These are phyloP conservation scores for Clusia tigrina DNA, from an alignment of 2,888 invertebrate genomes.

Conservation along the genomic window DNA sequence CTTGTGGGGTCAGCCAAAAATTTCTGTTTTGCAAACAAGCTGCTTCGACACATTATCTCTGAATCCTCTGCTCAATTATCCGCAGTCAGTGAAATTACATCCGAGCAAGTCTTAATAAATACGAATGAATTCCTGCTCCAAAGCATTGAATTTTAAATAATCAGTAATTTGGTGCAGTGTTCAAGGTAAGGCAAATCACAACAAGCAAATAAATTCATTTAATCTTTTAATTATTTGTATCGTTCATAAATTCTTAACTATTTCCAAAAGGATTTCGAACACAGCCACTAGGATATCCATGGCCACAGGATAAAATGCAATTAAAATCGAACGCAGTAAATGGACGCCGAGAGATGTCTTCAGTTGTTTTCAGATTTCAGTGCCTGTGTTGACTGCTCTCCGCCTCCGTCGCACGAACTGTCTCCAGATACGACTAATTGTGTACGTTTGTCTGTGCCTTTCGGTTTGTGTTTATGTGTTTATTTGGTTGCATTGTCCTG, in stretches of 20 bases:
- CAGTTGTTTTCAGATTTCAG: not conserved
- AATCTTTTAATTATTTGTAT: constrained; percentile 13
- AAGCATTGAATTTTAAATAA: constrained; percentile 2
- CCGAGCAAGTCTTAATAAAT: no score
- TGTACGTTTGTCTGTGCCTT: not conserved
- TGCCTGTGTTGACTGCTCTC: no score
- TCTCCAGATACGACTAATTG: not conserved
- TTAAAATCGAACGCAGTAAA: not conserved
- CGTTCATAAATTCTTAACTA: constrained; percentile 9
- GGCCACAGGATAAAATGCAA: constrained; percentile 1
- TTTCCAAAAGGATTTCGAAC: not conserved
- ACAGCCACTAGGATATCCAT: not conserved
- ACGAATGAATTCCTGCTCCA: not conserved
- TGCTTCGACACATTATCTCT: no score
- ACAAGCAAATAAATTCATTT: constrained; percentile 10
- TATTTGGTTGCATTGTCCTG: not conserved
- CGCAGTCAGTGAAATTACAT: no score
- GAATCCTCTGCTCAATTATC: not conserved
- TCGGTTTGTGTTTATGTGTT: not conserved
- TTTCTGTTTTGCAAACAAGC: no score
- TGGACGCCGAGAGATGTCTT: not conserved
- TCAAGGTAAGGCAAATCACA: no score
- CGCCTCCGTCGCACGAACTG: not conserved
- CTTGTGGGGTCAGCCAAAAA: no score
- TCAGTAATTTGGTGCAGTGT: no score